phyloP scores from a whole-genome alignment of 2,113 vertebrate species.

The Sinosuthora webbiana region DNA sequence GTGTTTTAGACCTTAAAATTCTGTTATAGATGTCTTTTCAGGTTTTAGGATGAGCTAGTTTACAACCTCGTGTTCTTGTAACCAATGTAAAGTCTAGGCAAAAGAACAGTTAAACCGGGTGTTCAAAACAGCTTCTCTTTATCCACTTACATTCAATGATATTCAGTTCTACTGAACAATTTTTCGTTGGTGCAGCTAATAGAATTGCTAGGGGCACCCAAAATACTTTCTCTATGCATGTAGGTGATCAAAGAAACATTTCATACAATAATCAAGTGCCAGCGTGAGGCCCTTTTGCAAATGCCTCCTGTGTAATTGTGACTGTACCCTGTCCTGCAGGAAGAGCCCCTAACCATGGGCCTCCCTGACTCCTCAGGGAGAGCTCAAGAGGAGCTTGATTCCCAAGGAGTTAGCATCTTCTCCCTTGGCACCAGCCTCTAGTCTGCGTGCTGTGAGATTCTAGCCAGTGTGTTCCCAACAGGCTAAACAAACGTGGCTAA shows the following conservation, averaged over 20 bases:
- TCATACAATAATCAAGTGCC: constrained; percentile 17
- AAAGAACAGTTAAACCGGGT: not conserved
- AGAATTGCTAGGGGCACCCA: not conserved
- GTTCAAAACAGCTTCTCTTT: not conserved
- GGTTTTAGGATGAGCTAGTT: constrained; percentile 22
- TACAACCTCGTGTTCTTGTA: not conserved
- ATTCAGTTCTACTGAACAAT: not conserved
- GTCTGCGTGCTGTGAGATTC: not conserved
- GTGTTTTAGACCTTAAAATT: constrained; percentile 8
- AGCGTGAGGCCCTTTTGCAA: not conserved
- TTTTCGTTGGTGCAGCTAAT: not conserved
- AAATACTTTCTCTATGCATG: constrained; percentile 32
- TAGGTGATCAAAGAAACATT: constrained; percentile 16
- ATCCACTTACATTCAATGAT: not conserved
- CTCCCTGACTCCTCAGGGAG: not conserved
- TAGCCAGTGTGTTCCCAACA: not conserved
- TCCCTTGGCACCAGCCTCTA: not conserved
- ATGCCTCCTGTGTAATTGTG: not conserved
- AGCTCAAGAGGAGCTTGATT: not conserved
- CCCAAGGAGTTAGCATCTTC: not conserved
- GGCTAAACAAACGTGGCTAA: not conserved
- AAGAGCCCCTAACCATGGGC: not conserved
- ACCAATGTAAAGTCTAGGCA: not conserved
- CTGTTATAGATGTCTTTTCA: constrained; percentile 1
- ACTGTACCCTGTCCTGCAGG: not conserved